Conservation (phyloP, 1,140 invertebrate species). For the Hyposmocoma kahamanoa region DNA sequence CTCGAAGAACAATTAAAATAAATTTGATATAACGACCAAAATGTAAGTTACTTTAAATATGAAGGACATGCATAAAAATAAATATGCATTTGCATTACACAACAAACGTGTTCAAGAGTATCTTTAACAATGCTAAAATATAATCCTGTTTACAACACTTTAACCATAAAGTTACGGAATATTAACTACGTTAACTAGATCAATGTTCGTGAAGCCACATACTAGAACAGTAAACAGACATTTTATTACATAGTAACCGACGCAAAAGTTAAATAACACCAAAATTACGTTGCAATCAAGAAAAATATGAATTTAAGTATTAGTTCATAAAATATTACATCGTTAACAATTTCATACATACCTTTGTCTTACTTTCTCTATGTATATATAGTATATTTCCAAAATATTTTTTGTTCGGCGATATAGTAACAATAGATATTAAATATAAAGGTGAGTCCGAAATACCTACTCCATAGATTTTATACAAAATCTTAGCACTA, state of each 20-base stretch:
- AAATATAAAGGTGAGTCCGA: background rate
- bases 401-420: slow-evolving; percentile 52
- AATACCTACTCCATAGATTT: background rate
- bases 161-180: too few species aligned
- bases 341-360: slow-evolving; percentile 50
- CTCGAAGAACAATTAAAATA: too few species aligned
- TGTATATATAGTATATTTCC: slow-evolving; percentile 53
- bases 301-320: background rate
- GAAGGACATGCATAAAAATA: too few species aligned
- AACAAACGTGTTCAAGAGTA: too few species aligned
- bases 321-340: slow-evolving; percentile 42
- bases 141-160: too few species aligned
- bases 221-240: background rate
- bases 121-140: too few species aligned
- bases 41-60: too few species aligned
- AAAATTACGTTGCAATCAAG: too few species aligned
- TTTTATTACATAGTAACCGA: background rate
- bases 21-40: too few species aligned
- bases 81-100: too few species aligned
- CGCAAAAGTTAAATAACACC: background rate
- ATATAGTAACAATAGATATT: slow-evolving; percentile 12
- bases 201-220: too few species aligned
- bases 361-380: slow-evolving; percentile 34
- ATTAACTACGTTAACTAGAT: too few species aligned
- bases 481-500: background rate